A percentile compares a stretch with the other conserved stretches of the same genome.
Evolutionary conservation across 2,113 vertebrate genomes (phyloP).

Genomic region (Brachyhypopomus occidentalis): DNA sequence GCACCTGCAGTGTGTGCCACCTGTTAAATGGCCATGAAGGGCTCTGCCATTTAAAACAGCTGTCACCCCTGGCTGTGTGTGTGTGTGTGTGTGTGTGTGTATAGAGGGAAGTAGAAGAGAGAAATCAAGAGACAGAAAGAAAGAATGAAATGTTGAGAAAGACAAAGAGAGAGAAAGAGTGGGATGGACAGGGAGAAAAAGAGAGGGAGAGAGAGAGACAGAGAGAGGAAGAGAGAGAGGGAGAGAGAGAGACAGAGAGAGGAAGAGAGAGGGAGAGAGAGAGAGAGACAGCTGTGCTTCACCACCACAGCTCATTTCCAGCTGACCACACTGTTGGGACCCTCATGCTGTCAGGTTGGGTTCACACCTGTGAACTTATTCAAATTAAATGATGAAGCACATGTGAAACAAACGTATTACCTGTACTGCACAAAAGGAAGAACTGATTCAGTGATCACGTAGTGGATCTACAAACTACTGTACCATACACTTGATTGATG

Average conservation of each 20-base stretch:
- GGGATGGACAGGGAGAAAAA: not conserved
- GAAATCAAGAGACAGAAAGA: not conserved
- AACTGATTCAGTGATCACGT: not conserved
- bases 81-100: too few species aligned
- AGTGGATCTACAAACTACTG: too few species aligned
- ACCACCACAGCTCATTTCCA: constrained; percentile 12
- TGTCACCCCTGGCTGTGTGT: not conserved
- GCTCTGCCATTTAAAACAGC: constrained; percentile 16
- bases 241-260: constrained; percentile 16
- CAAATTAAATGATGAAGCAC: not conserved
- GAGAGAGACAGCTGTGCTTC: not conserved
- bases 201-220: constrained; percentile 19
- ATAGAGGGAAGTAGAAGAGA: too few species aligned
- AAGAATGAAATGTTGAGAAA: not conserved
- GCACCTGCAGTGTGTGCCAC: constrained; percentile 15
- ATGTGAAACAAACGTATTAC: not conserved
- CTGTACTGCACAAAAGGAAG: not conserved
- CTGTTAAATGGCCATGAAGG: constrained; percentile 25
- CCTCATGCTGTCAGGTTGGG: too few species aligned
- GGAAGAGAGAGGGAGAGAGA: constrained; percentile 16
- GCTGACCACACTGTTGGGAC: not conserved
- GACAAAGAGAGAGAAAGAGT: not conserved
- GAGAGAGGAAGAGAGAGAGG: not conserved
- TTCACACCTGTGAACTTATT: constrained; percentile 7
- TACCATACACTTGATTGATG: too few species aligned